Evolutionary conservation across 2,113 vertebrate genomes (phyloP).

Genomic region (Aptenodytes forsteri): DNA sequence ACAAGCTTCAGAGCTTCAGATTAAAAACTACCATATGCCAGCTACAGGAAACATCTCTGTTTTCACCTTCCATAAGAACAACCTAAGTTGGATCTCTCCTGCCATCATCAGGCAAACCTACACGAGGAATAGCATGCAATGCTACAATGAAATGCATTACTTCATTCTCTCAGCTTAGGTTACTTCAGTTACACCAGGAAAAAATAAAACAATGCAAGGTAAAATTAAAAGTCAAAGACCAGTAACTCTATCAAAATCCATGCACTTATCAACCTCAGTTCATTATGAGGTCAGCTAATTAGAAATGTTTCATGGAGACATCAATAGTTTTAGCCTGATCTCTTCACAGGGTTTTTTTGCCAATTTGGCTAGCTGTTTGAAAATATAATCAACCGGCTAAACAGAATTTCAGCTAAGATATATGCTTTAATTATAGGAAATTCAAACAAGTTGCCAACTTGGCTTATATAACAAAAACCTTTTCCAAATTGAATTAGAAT

Average conservation of each 20-base stretch:
- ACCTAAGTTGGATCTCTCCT: not conserved
- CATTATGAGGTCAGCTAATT: not conserved
- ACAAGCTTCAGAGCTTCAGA: not conserved
- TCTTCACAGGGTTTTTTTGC: not conserved
- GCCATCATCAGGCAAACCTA: not conserved
- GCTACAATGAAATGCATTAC: not conserved
- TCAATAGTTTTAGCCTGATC: not conserved
- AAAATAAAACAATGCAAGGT: not conserved
- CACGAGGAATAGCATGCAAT: not conserved
- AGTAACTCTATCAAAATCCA: not conserved
- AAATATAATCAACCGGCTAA: conserved; percentile 22
- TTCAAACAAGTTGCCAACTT: conserved; percentile 20
- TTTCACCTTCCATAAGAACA: not conserved
- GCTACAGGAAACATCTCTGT: not conserved
- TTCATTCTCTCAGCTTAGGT: not conserved
- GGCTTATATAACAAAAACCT: not conserved
- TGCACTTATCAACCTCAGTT: not conserved
- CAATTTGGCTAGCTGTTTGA: not conserved
- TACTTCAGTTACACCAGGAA: not conserved
- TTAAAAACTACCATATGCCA: not conserved
- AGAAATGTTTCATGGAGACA: conserved; percentile 1
- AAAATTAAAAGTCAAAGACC: not conserved
- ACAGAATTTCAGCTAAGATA: conserved; percentile 36
- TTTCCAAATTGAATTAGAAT: conserved; percentile 11
- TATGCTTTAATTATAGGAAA: conserved; percentile 46